Percentiles rank a stretch among this genome's conserved stretches.
Evolutionary conservation across 2,888 invertebrate species (phyloP).

Genomic region (Chromoteleia sp.): DNA sequence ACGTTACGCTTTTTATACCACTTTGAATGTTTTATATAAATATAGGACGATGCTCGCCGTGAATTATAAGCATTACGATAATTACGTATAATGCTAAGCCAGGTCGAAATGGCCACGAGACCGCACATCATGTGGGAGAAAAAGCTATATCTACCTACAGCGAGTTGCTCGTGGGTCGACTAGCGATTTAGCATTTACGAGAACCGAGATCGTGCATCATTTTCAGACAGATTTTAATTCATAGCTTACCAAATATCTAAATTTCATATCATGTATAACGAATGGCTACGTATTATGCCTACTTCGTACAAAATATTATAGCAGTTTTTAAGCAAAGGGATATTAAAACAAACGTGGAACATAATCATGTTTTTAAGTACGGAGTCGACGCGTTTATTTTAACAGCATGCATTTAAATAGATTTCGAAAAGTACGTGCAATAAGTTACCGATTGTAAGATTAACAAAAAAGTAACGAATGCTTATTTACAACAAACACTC

Average conservation of each 20-base stretch:
- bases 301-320: no score
- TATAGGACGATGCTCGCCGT: slow-evolving; percentile 63
- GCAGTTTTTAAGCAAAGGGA: no score
- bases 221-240: slow-evolving; percentile 64
- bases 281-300: no score
- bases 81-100: slow-evolving; percentile 59
- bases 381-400: no score
- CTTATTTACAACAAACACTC: slow-evolving; percentile 28
- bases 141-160: slow-evolving; percentile 61
- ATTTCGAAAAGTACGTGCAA: background rate
- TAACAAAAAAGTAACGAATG: slow-evolving; percentile 8
- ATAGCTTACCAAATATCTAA: slow-evolving; percentile 49
- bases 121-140: slow-evolving; percentile 70
- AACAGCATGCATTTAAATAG: no score
- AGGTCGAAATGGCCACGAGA: slow-evolving; percentile 57
- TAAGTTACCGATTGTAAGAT: background rate
- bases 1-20: slow-evolving; percentile 53
- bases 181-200: slow-evolving; percentile 62
- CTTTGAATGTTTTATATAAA: slow-evolving; percentile 63
- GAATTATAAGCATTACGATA: slow-evolving; percentile 68
- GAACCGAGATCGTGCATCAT: slow-evolving; percentile 66
- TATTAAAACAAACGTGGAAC: no score
- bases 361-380: no score
- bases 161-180: slow-evolving; percentile 58
- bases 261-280: slow-evolving; percentile 41